These are phyloP conservation scores for Gastrophysa polygoni DNA, from an alignment of 2,888 invertebrate genomes.

Conservation along the genomic window DNA sequence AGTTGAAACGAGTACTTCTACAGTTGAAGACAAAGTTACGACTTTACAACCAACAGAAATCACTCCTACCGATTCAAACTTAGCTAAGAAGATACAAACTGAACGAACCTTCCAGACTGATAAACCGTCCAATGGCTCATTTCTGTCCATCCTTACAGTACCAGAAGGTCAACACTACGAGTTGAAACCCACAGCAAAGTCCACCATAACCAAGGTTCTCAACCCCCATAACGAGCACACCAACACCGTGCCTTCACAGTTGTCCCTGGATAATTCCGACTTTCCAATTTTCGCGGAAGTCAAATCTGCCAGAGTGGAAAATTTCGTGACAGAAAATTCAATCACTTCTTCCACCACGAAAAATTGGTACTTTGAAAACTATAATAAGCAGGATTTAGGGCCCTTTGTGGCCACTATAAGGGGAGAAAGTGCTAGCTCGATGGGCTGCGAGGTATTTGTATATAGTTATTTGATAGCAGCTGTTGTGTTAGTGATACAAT, in stretches of 20 bases:
- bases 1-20: too few relatives aligned
- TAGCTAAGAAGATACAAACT: too few relatives aligned
- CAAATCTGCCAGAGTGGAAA: constrained; percentile 55
- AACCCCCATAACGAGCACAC: constrained; percentile 53
- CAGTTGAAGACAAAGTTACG: neutral
- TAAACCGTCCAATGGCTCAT: constrained; percentile 52
- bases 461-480: neutral
- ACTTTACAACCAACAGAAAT: neutral
- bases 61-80: neutral
- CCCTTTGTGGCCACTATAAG: constrained; percentile 52
- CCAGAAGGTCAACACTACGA: constrained; percentile 64
- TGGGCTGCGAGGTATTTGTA: neutral
- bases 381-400: constrained; percentile 69
- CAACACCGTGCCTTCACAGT: too few relatives aligned
- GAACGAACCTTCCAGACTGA: too few relatives aligned
- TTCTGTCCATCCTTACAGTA: constrained; percentile 68
- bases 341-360: constrained; percentile 51
- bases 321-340: constrained; percentile 53
- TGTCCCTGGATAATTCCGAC: constrained; percentile 37
- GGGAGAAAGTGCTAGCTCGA: neutral
- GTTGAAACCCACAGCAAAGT: constrained; percentile 57
- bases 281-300: constrained; percentile 10
- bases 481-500: neutral
- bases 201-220: constrained; percentile 67
- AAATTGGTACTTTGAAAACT: constrained; percentile 88